Base-by-base conservation (phyloP, 1,140 invertebrate species). In the Drosophila lowei region DNA sequence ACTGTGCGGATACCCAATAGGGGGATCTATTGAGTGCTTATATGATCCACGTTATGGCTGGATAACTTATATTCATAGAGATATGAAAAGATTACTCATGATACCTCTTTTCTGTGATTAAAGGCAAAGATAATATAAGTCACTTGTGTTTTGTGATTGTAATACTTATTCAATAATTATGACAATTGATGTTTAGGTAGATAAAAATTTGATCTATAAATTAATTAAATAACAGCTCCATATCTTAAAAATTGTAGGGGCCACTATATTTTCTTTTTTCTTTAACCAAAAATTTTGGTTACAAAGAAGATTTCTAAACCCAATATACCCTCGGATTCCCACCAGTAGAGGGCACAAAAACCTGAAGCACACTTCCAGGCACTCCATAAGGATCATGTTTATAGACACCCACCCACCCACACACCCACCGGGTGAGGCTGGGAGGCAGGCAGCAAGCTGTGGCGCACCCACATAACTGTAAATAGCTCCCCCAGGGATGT, bases 401-500 rank as follows among this genome's bases (percentile, higher is more conserved):
- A 88, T 88, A 76, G 71, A 88, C 78, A 88, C 58, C 60, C 66
- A 67, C 59, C 64, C 79, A 54, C 53, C 38, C 63, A 56, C 48
- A 50, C 52, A 47, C 42, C 21, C 56, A 68, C 28, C 30, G 34
- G 34, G 11, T 2, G 7, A 8, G 28, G 38, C 18, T 25, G 23
- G 38, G 13, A 60, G 30, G 18, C 44, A 23, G 16, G 38, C n/a
- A 44, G 16, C 15, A 47, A 47, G 52, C 52, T 41, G 52, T n/a
- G 23, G 7, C 62, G 63, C 28, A 47, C 66, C 66, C 55, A 72
- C 56, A 73, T 65, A 73, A 77, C 79, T 71, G 84, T 88, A 88
- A 89, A 90, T 85, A 85, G 85, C 90, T 89, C 86, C 89, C 90
- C 50, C 62, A 90, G 86, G 90, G 90, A 91, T 90, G 90, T 90